Percentiles rank a stretch among this genome's conserved stretches.
phyloP scores from a whole-genome alignment of 1,140 invertebrate genomes.

The Lordiphosa stackelbergi region DNA sequence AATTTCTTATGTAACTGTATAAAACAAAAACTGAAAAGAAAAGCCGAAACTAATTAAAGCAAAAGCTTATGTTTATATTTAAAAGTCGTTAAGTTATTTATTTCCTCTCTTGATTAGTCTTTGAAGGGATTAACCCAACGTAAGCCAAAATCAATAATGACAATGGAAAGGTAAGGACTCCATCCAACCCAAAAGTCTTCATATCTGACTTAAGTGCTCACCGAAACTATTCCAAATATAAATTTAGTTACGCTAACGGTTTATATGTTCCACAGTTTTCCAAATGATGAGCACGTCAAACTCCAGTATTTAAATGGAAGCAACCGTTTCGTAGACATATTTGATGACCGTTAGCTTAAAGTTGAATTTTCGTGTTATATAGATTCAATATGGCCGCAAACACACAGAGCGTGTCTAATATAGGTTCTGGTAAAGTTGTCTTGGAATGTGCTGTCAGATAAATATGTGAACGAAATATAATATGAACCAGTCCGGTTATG shows the following conservation, averaged over 20 bases:
- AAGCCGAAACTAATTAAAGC: constrained; percentile 43
- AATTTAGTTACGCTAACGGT: neutral
- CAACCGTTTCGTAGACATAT: constrained; percentile 2
- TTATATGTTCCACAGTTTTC: constrained; percentile 8
- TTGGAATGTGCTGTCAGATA: too few species aligned
- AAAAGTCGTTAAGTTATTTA: neutral
- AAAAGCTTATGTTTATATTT: constrained; percentile 21
- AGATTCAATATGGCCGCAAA: constrained; percentile 23
- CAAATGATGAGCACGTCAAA: constrained; percentile 9
- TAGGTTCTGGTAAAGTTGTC: too few species aligned
- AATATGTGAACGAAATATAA: too few species aligned
- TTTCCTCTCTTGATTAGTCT: neutral
- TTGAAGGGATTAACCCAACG: neutral
- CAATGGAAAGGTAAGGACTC: constrained; percentile 26
- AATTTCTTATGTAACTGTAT: constrained; percentile 50
- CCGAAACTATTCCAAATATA: neutral
- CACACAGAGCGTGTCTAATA: neutral
- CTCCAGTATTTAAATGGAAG: constrained; percentile 19
- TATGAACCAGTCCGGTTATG: too few species aligned
- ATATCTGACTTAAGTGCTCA: neutral
- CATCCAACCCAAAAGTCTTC: constrained; percentile 16
- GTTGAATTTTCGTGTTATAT: neutral
- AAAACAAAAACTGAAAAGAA: constrained; percentile 45
- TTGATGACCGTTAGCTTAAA: neutral
- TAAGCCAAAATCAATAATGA: constrained; percentile 18